Conservation (phyloP, 2,113 vertebrate species). For the Corythornis vintsioides region DNA sequence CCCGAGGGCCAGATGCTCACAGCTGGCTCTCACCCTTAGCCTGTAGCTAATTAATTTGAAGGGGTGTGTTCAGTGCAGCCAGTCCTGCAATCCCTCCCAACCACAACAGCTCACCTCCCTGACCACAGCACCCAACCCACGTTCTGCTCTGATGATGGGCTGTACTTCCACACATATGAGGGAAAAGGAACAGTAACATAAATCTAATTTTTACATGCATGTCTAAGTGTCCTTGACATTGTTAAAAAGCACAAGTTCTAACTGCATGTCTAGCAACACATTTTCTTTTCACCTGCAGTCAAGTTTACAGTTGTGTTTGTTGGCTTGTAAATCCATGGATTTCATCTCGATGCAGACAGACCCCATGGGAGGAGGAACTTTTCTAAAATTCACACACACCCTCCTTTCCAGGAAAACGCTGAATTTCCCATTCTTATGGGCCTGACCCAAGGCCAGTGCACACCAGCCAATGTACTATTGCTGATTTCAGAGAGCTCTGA, state of each 20-base stretch:
- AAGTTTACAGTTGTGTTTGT: constrained; percentile 38
- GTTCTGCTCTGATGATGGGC: rapidly evolving
- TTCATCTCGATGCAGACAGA: background rate
- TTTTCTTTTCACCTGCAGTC: constrained; percentile 44
- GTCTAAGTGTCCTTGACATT: constrained; percentile 25
- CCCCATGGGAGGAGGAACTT: constrained; percentile 37
- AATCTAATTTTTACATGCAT: background rate
- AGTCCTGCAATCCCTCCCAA: background rate
- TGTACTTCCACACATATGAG: rapidly evolving
- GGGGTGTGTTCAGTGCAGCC: background rate
- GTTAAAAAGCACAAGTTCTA: constrained; percentile 17
- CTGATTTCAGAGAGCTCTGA: constrained; percentile 19
- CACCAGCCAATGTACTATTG: background rate
- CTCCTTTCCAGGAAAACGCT: constrained; percentile 10
- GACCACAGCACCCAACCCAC: rapidly evolving
- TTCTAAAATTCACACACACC: constrained; percentile 49
- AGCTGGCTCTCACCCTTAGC: background rate
- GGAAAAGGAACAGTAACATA: background rate
- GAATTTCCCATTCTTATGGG: constrained; percentile 21
- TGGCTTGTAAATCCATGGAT: constrained; percentile 33
- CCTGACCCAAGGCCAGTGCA: constrained; percentile 17
- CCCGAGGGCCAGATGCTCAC: constrained; percentile 23
- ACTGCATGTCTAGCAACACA: background rate
- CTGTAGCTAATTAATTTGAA: background rate
- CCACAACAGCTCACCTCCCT: background rate